Evolutionary conservation across 2,888 invertebrate species (phyloP).

Genomic region (Galerucella calmariensis): DNA sequence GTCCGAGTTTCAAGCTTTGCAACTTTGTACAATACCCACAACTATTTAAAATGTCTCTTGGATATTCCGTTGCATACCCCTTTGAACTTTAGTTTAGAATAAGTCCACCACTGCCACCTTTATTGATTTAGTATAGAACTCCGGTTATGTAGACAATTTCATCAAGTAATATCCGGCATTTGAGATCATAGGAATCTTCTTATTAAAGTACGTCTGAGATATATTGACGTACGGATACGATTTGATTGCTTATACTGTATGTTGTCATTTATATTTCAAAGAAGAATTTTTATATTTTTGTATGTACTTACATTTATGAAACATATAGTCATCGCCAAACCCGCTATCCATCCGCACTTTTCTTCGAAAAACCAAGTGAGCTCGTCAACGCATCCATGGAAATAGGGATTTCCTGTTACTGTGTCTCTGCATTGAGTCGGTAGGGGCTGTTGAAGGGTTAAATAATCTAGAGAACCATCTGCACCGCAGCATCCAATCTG

Average conservation of each 20-base stretch:
- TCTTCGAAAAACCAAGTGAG: slow-evolving; percentile 89
- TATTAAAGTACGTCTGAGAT: slow-evolving; percentile 62
- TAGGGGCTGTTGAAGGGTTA: slow-evolving; percentile 79
- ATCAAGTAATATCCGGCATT: slow-evolving; percentile 57
- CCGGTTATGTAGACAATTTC: slow-evolving; percentile 56
- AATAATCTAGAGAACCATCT: slow-evolving; percentile 85
- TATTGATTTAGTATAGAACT: slow-evolving; percentile 56
- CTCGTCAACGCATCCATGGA: slow-evolving; percentile 88
- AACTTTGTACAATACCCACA: background rate
- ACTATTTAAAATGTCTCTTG: background rate
- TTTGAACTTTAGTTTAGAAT: background rate
- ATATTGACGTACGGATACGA: slow-evolving; percentile 41
- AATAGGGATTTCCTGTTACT: slow-evolving; percentile 89
- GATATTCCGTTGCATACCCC: slow-evolving; percentile 12
- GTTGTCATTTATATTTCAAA: background rate
- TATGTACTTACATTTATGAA: slow-evolving; percentile 78
- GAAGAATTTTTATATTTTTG: background rate
- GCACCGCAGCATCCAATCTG: slow-evolving; percentile 91
- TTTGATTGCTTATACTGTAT: slow-evolving; percentile 1
- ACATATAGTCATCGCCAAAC: slow-evolving; percentile 79
- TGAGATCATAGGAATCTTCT: slow-evolving; percentile 43
- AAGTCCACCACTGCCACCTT: slow-evolving; percentile 8
- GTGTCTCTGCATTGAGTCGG: slow-evolving; percentile 87
- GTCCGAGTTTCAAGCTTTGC: background rate
- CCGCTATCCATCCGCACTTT: slow-evolving; percentile 85